Percentiles rank a stretch among this genome's conserved stretches.
Evolutionary conservation across 1,140 invertebrate genomes (phyloP).

Genomic region (Rhopalosiphum maidis): DNA sequence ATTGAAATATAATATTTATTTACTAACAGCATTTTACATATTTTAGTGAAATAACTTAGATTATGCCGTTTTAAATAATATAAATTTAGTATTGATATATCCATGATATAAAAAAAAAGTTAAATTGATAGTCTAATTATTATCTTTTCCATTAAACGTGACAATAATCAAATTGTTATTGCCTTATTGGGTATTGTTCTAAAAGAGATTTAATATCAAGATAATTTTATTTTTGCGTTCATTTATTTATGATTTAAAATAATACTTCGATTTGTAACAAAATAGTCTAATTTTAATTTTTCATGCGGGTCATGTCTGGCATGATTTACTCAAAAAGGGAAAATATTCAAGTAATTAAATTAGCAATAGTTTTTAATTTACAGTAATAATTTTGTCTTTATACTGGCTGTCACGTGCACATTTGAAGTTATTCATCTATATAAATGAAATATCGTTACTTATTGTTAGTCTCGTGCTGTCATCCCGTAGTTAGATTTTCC

Average conservation of each 20-base stretch:
- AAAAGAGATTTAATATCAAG: neutral
- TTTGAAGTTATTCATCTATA: conserved; percentile 10
- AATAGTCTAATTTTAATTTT: neutral
- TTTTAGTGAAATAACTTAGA: neutral
- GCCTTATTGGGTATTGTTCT: neutral
- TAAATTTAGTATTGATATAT: neutral
- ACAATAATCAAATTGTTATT: neutral
- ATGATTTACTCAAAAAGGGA: neutral
- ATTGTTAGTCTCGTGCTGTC: neutral
- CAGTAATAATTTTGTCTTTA: neutral
- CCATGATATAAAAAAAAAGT: neutral
- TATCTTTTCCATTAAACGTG: neutral
- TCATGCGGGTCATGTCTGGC: conserved; percentile 9
- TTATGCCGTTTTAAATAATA: neutral
- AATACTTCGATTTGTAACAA: neutral
- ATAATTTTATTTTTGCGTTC: neutral
- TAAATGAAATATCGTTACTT: neutral
- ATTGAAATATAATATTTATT: neutral
- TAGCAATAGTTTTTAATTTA: neutral
- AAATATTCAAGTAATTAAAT: conserved; percentile 16
- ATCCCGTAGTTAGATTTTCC: neutral
- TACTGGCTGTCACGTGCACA: conserved; percentile 46
- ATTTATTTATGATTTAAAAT: neutral
- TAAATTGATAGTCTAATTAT: neutral
- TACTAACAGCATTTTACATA: neutral